Percentiles rank a stretch among this genome's conserved stretches.
These are phyloP conservation scores for Castor canadensis DNA, from an alignment of 2,113 vertebrate genomes.

Conservation along the genomic window DNA sequence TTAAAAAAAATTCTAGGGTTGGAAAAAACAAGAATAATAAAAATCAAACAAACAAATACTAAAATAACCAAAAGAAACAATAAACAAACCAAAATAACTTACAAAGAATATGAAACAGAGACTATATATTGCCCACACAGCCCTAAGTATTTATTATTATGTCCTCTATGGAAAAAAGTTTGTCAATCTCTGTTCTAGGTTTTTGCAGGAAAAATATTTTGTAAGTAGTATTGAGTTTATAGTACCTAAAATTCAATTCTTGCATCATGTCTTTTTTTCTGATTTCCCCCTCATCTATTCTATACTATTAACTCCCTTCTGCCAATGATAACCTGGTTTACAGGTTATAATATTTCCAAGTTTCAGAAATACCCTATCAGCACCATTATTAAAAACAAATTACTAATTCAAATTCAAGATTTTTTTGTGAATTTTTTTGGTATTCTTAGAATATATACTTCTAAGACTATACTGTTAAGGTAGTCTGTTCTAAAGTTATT, in stretches of 20 bases:
- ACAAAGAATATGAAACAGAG: background rate
- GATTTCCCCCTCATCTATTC: background rate
- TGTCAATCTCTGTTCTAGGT: background rate
- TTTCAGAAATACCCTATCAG: background rate
- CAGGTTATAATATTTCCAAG: background rate
- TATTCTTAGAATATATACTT: background rate
- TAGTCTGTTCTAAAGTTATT: background rate
- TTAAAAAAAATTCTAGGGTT: background rate
- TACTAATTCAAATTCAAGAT: background rate
- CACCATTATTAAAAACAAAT: background rate
- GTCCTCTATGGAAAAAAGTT: background rate
- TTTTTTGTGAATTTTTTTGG: background rate
- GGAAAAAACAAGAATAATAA: background rate
- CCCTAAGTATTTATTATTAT: background rate
- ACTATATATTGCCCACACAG: background rate
- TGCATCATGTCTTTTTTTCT: background rate
- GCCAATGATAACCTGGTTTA: background rate
- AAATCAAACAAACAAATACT: background rate
- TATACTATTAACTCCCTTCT: background rate
- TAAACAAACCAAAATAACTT: no score
- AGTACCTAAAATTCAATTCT: background rate
- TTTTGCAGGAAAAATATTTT: constrained; percentile 14
- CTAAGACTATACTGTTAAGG: background rate
- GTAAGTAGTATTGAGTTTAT: background rate
- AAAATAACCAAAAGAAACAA: background rate